A percentile compares a stretch with the other conserved stretches of the same genome.
Evolutionary conservation across 2,888 invertebrate genomes (phyloP).

Genomic region (Sialis lutaria): DNA sequence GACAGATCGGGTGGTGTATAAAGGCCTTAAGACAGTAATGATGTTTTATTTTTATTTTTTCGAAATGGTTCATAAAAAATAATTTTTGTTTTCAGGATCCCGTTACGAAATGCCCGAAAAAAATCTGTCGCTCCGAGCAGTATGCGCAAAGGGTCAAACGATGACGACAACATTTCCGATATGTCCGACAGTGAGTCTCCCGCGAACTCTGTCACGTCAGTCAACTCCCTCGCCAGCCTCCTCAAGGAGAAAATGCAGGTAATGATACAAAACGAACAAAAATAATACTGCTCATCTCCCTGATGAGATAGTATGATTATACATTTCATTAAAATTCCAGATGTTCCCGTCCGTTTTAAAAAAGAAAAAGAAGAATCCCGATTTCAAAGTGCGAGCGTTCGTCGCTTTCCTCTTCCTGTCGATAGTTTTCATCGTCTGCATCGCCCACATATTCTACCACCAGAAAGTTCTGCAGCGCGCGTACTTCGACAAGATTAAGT

Average conservation of each 20-base stretch:
- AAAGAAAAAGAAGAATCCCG: conserved; percentile 45
- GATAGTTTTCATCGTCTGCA: conserved; percentile 64
- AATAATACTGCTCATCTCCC: neutral
- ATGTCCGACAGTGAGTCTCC: conserved; percentile 43
- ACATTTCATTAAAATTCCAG: conserved; percentile 27
- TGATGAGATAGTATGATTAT: neutral
- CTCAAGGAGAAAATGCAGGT: conserved; percentile 70
- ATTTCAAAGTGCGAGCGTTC: conserved; percentile 66
- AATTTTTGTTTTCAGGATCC: conserved; percentile 31
- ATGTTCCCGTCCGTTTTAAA: conserved; percentile 55
- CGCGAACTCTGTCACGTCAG: conserved; percentile 64
- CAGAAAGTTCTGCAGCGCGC: conserved; percentile 65
- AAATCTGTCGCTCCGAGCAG: conserved; percentile 41
- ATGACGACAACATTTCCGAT: conserved; percentile 36
- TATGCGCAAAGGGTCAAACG: conserved; percentile 29
- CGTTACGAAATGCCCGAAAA: conserved; percentile 41
- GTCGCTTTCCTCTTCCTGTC: conserved; percentile 65
- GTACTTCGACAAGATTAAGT: conserved; percentile 69
- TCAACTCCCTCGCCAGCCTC: conserved; percentile 69
- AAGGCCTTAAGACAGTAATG: too few relatives aligned
- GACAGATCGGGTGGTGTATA: too few relatives aligned
- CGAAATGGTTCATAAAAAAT: neutral
- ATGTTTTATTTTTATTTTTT: too few relatives aligned
- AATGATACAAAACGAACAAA: conserved; percentile 10
- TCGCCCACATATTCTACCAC: conserved; percentile 70